Evolutionary conservation across 1,140 invertebrate species (phyloP), one percentile per base, ranked within the genome.

Genomic region (Cydia amplana): DNA sequence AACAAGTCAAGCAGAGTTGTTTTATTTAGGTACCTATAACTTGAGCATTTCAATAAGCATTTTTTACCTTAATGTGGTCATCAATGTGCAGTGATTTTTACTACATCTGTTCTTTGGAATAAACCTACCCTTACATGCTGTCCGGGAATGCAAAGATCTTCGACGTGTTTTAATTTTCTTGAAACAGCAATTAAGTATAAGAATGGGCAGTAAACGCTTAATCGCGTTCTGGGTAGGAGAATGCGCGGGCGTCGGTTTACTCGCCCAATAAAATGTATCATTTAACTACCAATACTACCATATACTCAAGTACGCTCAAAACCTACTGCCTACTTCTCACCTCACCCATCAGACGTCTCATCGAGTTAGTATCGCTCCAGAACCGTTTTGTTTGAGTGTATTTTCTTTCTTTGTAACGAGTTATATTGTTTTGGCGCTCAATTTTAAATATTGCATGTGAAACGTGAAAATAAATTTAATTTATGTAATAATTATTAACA

Each of bases 121-220:
- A 20, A 60, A 60, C 55, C 55, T 23, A 60, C n/a, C n/a, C 18
- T 3, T 23, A 12, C 16, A 46, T 28, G 23, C 77, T 83, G 80
- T 79, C 77, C 82, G 82, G 76, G 79, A 80, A 79, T 77, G 77
- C 77, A 32, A 77, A n/a, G 65, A 70, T 36, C n/a, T 23, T 18
- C 28, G n/a, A 36, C 28, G 75, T 77, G 46, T 80, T 83, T 83
- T 82, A 84, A 83, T 81, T 85, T 89, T 89, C 87, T 91, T 91
- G 88, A 87, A 91, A 91, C 85, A 85, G 85, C 87, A 91, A 91
- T 90, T 91, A 91, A 89, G 81, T 84, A 84, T 83, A 91, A 90
- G 88, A 91, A 91, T 90, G 85, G 86, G 85, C 85, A 84, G 85
- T 91, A 90, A 91, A 90, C 81, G 83, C 87, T 88, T 86, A 86